Evolutionary conservation across 2,888 invertebrate species (phyloP), one percentile per base, ranked within the genome.

Genomic region (Troides helena): DNA sequence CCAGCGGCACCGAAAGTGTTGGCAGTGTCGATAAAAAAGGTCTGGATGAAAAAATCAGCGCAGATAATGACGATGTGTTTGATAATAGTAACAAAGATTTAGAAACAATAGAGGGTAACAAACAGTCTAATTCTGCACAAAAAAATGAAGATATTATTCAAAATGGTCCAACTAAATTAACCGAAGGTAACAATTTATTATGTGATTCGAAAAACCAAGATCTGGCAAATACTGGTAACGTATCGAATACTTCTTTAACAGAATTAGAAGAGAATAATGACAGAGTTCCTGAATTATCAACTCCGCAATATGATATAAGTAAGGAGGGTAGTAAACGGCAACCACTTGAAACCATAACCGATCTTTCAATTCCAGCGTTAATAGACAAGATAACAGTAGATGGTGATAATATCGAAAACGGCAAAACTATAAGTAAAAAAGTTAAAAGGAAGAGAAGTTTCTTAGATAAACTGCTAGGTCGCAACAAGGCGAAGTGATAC

Each of bases 401-500:
- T 70, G 90, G 80, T 21, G 88, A 90, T 12, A 82, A 81, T 70
- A 76, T 87, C 73, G 89, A 89, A 74, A 85, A 77, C 68, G 81
- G 85, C 69, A 83, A 80, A 69, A 85, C 82, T 70, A 80, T 79
- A 62, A 78, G 80, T 25, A 90, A 86, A 73, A 92, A 92, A 78
- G 87, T 92, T 10, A 92, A 92, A 77, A 83, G 91, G 79, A 92
- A 91, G 87, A 82, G 92, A 72, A 92, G 92, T 84, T 92, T 92
- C 78, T 75, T 92, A 69, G 92, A 92, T 75, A 92, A 92, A 80
- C 84, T 92, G 62, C 80, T 92, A 73, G 91, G 92, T 69, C 87
- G 92, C 73, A 92, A 92, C 74, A 82, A 86, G 85, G 77, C 86
- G 84, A 74, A 84, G 82, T 71, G 67, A 71, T 65, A 68, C 77